phyloP scores from a whole-genome alignment of 1,140 invertebrate species.

The Lordiphosa clarofinis region DNA sequence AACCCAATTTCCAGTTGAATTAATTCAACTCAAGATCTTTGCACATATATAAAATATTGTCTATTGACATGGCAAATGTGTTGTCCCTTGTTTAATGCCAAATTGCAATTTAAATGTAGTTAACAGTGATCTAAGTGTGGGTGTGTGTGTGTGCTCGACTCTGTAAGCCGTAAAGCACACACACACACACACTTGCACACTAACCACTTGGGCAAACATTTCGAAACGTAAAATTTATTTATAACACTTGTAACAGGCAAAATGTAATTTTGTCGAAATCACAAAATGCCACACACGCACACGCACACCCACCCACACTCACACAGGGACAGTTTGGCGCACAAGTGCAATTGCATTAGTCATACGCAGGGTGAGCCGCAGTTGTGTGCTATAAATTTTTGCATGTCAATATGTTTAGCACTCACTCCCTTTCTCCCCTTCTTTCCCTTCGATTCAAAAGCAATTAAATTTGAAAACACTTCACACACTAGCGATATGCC shows the following conservation, averaged over 20 bases:
- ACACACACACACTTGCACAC: conserved; percentile 7
- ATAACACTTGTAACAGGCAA: conserved; percentile 48
- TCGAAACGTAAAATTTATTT: conserved; percentile 47
- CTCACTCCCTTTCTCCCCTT: not conserved
- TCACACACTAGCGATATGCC: conserved; percentile 9
- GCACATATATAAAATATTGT: not conserved
- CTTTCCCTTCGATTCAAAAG: conserved; percentile 24
- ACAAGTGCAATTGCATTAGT: conserved; percentile 30
- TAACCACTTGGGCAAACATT: conserved; percentile 33
- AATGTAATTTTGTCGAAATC: conserved; percentile 53
- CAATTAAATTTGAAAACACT: conserved; percentile 51
- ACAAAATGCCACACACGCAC: conserved; percentile 27
- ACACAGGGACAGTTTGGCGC: not conserved
- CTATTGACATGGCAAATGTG: conserved; percentile 7
- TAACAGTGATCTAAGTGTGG: conserved; percentile 6
- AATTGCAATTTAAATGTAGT: conserved; percentile 54
- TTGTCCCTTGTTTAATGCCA: conserved; percentile 28
- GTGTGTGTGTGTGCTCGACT: conserved; percentile 12
- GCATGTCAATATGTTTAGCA: conserved; percentile 48
- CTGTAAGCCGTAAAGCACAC: conserved; percentile 12
- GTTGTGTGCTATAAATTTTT: conserved; percentile 33
- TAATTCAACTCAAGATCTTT: too few relatives aligned
- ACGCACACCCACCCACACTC: conserved; percentile 2
- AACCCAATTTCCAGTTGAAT: too few relatives aligned
- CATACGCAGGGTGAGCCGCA: conserved; percentile 33